These are phyloP conservation scores for Brenthis ino DNA, from an alignment of 2,888 invertebrate genomes.

Conservation along the genomic window DNA sequence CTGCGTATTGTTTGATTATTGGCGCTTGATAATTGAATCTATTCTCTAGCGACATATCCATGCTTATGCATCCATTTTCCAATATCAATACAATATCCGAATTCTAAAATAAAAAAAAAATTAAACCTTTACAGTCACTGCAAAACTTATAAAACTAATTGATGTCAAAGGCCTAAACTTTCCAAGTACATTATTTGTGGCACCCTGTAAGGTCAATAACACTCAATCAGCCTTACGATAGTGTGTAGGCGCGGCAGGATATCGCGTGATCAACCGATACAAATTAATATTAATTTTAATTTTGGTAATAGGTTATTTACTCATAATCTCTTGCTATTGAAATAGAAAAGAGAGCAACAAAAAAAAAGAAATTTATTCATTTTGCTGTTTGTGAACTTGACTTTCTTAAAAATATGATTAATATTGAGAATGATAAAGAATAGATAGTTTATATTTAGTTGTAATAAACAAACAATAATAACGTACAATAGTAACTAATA, in stretches of 20 bases:
- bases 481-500: neutral
- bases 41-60: constrained; percentile 60
- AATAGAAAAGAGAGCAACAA: neutral
- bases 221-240: constrained; percentile 32
- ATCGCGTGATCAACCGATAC: constrained; percentile 37
- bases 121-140: neutral
- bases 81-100: constrained; percentile 72
- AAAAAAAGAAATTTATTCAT: neutral
- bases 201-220: constrained; percentile 44
- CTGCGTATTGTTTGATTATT: constrained; percentile 68
- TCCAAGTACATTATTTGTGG: constrained; percentile 8
- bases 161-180: neutral
- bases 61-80: constrained; percentile 58
- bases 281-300: constrained; percentile 27
- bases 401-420: neutral
- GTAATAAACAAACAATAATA: neutral
- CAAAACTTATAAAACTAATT: neutral
- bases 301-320: constrained; percentile 11
- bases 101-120: constrained; percentile 50
- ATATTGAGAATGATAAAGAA: neutral
- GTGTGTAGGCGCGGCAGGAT: constrained; percentile 39
- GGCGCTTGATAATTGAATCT: constrained; percentile 68
- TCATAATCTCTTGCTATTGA: neutral
- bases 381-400: neutral
- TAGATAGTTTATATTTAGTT: neutral